These are phyloP conservation scores for Linnaemya vulpina DNA, from an alignment of 2,888 invertebrate genomes.

Conservation along the genomic window DNA sequence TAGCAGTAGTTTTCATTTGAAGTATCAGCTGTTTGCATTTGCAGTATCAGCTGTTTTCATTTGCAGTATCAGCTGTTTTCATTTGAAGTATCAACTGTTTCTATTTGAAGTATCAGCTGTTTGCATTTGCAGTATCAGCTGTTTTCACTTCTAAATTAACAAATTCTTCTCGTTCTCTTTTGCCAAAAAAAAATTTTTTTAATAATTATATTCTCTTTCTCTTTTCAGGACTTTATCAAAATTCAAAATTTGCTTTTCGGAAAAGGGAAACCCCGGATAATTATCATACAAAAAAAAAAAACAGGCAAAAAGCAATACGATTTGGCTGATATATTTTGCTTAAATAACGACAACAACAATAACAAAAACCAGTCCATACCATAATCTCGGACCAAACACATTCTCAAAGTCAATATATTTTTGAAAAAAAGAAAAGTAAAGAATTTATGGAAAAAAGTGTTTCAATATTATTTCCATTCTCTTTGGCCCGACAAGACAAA, in stretches of 20 bases:
- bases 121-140: too few relatives aligned
- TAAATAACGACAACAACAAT: conserved; percentile 29
- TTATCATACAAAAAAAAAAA: too few relatives aligned
- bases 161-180: too few relatives aligned
- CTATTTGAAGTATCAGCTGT: too few relatives aligned
- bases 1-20: too few relatives aligned
- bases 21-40: too few relatives aligned
- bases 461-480: conserved; percentile 7
- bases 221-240: conserved; percentile 63
- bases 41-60: too few relatives aligned
- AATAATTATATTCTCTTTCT: conserved; percentile 13
- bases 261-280: conserved; percentile 12
- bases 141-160: too few relatives aligned
- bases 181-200: too few relatives aligned
- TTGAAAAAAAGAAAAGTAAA: conserved; percentile 4
- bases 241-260: conserved; percentile 68
- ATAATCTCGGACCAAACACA: conserved; percentile 34
- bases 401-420: conserved; percentile 44
- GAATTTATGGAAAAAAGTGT: conserved; percentile 30
- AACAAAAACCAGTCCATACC: not conserved
- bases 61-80: too few relatives aligned
- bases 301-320: not conserved
- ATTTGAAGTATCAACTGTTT: too few relatives aligned
- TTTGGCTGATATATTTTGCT: conserved; percentile 43
- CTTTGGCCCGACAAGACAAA: conserved; percentile 29